Conservation (phyloP, 2,888 invertebrate species). For the Diplolepis rosae region DNA sequence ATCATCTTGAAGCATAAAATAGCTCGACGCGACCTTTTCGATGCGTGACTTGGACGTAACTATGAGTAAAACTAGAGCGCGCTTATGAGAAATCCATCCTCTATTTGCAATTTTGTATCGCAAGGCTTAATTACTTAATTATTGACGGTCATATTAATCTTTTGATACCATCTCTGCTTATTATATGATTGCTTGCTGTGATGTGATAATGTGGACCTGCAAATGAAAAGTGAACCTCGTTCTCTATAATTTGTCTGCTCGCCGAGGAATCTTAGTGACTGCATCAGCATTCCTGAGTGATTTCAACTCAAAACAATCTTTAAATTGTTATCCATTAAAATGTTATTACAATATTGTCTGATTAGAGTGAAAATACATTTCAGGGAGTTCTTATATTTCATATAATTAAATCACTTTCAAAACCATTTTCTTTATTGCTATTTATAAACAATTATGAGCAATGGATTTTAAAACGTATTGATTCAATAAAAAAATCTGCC, state of each 20-base stretch:
- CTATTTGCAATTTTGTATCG: slow-evolving; percentile 24
- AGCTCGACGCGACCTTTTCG: slow-evolving; percentile 42
- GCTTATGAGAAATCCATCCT: slow-evolving; percentile 39
- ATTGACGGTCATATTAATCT: slow-evolving; percentile 35
- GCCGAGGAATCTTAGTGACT: neutral
- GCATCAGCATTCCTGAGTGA: neutral
- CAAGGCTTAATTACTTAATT: slow-evolving; percentile 43
- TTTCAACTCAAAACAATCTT: too few relatives aligned
- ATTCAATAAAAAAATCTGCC: too few relatives aligned
- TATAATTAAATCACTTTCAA: too few relatives aligned
- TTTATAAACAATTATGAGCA: too few relatives aligned
- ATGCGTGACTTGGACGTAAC: slow-evolving; percentile 42
- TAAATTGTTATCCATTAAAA: too few relatives aligned
- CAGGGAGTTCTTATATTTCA: too few relatives aligned
- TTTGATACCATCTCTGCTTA: neutral
- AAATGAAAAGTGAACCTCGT: neutral
- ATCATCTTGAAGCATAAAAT: slow-evolving; percentile 37
- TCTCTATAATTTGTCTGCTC: neutral
- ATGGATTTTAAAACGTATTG: too few relatives aligned
- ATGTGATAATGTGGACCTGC: neutral
- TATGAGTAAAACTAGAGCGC: slow-evolving; percentile 41
- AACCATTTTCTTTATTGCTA: too few relatives aligned
- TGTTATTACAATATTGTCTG: too few relatives aligned
- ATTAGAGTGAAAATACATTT: too few relatives aligned
- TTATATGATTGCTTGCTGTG: neutral